Conservation (phyloP, 2,797 vertebrate species). For the Babyrousa celebensis region DNA sequence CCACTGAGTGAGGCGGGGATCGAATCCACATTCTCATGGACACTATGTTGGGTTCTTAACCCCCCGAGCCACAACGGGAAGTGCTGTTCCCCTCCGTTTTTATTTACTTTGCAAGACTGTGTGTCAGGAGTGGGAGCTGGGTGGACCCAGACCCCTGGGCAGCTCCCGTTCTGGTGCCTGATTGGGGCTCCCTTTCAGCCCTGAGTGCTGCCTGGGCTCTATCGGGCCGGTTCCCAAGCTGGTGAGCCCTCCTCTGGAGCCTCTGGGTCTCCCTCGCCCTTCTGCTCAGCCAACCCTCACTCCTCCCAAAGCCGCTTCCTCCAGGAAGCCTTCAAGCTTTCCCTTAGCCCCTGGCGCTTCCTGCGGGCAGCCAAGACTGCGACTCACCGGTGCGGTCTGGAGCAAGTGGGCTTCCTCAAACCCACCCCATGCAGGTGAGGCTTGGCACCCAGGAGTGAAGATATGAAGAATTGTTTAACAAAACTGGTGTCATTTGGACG, state of each 20-base stretch:
- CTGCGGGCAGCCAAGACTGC: slow-evolving; percentile 82
- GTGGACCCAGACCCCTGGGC: neutral
- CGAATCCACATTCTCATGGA: too few relatives aligned
- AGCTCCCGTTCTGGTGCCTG: accelerated
- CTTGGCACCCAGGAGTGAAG: neutral
- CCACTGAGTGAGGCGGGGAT: too few relatives aligned
- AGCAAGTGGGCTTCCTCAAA: neutral
- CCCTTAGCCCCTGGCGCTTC: slow-evolving; percentile 92
- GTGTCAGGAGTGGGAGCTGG: neutral
- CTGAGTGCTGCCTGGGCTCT: neutral
- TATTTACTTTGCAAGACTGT: neutral
- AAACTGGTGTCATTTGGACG: neutral
- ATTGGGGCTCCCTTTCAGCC: neutral
- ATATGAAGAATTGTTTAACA: neutral
- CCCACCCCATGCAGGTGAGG: neutral
- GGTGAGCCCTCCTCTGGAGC: neutral
- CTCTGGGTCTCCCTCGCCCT: neutral
- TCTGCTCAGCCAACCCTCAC: neutral
- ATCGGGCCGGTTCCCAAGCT: too few relatives aligned
- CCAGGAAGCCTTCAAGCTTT: slow-evolving; percentile 93
- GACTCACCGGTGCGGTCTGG: neutral
- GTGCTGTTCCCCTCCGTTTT: neutral
- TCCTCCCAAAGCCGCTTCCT: slow-evolving; percentile 83
- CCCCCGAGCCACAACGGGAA: too few relatives aligned
- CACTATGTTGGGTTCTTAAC: too few relatives aligned